Evolutionary conservation across 2,888 invertebrate genomes (phyloP), one percentile per base, ranked within the genome.

Genomic region (Fragum fragum): DNA sequence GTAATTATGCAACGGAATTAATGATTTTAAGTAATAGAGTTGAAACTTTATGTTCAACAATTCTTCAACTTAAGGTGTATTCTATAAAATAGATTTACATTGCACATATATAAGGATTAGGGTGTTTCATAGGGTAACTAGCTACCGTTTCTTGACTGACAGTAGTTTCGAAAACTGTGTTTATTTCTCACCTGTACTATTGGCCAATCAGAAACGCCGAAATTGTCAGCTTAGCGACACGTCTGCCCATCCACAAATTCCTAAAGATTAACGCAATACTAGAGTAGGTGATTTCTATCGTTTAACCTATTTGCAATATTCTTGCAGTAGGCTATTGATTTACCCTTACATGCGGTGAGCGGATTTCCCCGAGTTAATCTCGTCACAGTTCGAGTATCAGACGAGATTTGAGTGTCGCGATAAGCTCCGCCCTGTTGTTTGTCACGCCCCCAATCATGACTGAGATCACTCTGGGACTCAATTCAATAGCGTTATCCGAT

Each of bases 401-500:
- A 42, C 61, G 66, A 61, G 75, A 81, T 68, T 55, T 52, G 32
- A 66, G 74, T 76, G 82, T 79, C 78, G 81, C 81, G 66, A 61
- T 81, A 80, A 83, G 85, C 86, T 70, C 87, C 88, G 88, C 89
- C 89, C 79, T 69, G 70, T 59, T 73, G 82, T 75, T 77, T 72
- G 76, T 85, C 79, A 79, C 81, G 84, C 83, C 85, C 82, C 85
- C 85, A 86, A 85, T 87, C 83, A 73, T 83, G 81, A 77, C 83
- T 81, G 72, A 81, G 75, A 78, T 76, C 70, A 75, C 82, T 87
- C 84, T 71, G 73, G 79, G 76, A 81, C 72, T 78, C 70, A 57
- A 63, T 18, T 74, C 73, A 85, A 87, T 87, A 72, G 69, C 76
- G 77, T 57, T 69, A 78, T 85, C 83, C 88, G 89, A 91, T 91